Evolutionary conservation across 2,797 vertebrate genomes (phyloP), one percentile per base, ranked within the genome.

Genomic region (Heteromormyrus szaboi): DNA sequence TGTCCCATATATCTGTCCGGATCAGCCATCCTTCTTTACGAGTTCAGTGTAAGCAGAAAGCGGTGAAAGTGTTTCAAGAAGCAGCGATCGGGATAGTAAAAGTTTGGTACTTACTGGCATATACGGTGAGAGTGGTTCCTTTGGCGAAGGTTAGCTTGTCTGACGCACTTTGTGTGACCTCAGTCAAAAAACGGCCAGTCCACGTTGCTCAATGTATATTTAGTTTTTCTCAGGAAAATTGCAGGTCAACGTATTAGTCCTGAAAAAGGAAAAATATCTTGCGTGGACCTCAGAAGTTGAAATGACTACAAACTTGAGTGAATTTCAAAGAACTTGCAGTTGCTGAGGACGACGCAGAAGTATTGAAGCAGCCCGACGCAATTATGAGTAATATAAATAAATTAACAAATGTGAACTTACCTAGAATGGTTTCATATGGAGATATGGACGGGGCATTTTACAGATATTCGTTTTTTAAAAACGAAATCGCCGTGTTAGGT

Each of bases 61-160:
- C 22, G 14, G 11, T 17, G 8, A 33, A 29, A 54, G 51, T 41
- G 17, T 25, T 56, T 37, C 41, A 19, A 59, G 33, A 56, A 85
- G 29, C 2, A 5, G 14, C 22, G 53, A 14, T 68, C 8, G 0
- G 29, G 65, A 37, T 19, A 22, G 2, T 50, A 51, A n/a, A n/a
- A 25, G 17, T 12, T 17, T 68, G 33, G 25, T 89, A 89, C 88
- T 89, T 89, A 89, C 88, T 89, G 25, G 88, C 79, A n/a, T 12
- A 17, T 44, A 89, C 81, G 14, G 22, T 89, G 54, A 89, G 81
- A 22, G 1, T 3, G 44, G 81, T 85, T 7, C 56, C 88, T 14
- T 19, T 33, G 4, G 79, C 88, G 51, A 89, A 89, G 7, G 25
- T 85, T 33, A 89, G 44, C 25, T 33, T 33, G 0, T 33, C 54